These are phyloP conservation scores for Campoletis sonorensis DNA, from an alignment of 1,140 invertebrate genomes.

Conservation along the genomic window DNA sequence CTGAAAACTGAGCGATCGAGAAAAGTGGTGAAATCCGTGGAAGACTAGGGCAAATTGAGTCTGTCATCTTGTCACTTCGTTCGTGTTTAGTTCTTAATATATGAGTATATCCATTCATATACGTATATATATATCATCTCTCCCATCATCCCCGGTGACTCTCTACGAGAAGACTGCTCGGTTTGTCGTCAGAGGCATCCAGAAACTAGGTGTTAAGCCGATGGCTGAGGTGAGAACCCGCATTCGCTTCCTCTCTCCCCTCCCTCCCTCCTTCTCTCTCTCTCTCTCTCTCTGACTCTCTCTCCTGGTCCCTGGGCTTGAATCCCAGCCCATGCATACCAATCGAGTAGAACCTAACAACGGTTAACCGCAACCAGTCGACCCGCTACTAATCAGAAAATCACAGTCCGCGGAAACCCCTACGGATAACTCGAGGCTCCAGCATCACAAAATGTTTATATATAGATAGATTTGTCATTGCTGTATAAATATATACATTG, in stretches of 20 bases:
- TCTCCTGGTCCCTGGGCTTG: slow-evolving; percentile 60
- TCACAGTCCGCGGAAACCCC: slow-evolving; percentile 73
- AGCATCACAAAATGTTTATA: background rate
- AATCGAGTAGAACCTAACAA: slow-evolving; percentile 74
- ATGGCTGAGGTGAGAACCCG: slow-evolving; percentile 42
- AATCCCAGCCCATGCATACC: slow-evolving; percentile 76
- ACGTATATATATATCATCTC: background rate
- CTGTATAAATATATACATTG: background rate
- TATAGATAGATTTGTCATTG: background rate
- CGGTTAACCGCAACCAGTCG: slow-evolving; percentile 76
- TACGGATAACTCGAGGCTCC: slow-evolving; percentile 51
- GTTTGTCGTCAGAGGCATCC: background rate
- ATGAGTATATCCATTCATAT: slow-evolving; percentile 15
- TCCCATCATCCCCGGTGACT: slow-evolving; percentile 51
- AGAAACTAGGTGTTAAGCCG: background rate
- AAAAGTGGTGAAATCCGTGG: background rate
- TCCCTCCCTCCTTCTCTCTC: background rate
- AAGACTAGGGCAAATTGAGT: slow-evolving; percentile 8
- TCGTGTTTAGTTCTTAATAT: background rate
- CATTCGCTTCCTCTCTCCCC: background rate
- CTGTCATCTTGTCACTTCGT: slow-evolving; percentile 27
- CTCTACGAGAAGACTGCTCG: slow-evolving; percentile 40
- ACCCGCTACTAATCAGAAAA: slow-evolving; percentile 76
- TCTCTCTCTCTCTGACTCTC: too few species aligned
- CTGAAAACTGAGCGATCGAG: background rate